A percentile compares a stretch with the other conserved stretches of the same genome.
These are phyloP conservation scores for Tyria jacobaeae DNA, from an alignment of 2,888 invertebrate genomes.

Conservation along the genomic window DNA sequence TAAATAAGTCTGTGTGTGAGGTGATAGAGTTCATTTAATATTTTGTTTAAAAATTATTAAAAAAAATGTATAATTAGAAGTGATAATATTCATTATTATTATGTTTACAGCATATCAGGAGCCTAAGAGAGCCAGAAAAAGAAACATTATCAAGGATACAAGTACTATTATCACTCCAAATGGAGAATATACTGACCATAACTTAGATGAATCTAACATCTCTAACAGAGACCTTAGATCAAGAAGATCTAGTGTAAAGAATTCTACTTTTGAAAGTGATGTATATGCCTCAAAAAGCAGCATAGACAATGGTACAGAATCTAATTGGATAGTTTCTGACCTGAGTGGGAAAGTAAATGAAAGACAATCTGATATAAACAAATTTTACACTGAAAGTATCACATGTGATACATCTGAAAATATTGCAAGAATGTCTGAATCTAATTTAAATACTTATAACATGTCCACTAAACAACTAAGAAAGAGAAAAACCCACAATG, in stretches of 20 bases:
- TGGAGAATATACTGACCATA: slow-evolving; percentile 19
- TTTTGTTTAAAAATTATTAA: too few relatives aligned
- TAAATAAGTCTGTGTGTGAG: too few relatives aligned
- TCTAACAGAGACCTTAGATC: slow-evolving; percentile 13
- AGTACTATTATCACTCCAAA: slow-evolving; percentile 21
- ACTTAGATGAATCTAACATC: slow-evolving; percentile 16
- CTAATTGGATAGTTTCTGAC: slow-evolving; percentile 23
- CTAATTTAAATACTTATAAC: slow-evolving; percentile 8
- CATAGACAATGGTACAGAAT: slow-evolving; percentile 13
- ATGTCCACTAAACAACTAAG: slow-evolving; percentile 4
- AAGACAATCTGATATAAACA: slow-evolving; percentile 1
- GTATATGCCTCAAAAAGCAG: slow-evolving; percentile 1
- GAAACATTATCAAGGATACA: slow-evolving; percentile 14
- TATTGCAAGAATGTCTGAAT: slow-evolving; percentile 5
- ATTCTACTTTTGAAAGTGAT: slow-evolving; percentile 12
- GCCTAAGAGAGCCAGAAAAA: slow-evolving; percentile 24
- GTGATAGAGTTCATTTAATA: too few relatives aligned
- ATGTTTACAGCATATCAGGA: slow-evolving; percentile 23
- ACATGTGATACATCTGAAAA: not conserved
- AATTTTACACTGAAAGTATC: slow-evolving; percentile 14
- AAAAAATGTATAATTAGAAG: not conserved
- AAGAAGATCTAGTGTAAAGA: slow-evolving; percentile 17
- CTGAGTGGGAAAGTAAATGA: slow-evolving; percentile 3
- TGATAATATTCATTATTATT: not conserved
- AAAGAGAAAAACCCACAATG: slow-evolving; percentile 20